phyloP scores from a whole-genome alignment of 2,113 vertebrate genomes.

The Myotis brandtii region DNA sequence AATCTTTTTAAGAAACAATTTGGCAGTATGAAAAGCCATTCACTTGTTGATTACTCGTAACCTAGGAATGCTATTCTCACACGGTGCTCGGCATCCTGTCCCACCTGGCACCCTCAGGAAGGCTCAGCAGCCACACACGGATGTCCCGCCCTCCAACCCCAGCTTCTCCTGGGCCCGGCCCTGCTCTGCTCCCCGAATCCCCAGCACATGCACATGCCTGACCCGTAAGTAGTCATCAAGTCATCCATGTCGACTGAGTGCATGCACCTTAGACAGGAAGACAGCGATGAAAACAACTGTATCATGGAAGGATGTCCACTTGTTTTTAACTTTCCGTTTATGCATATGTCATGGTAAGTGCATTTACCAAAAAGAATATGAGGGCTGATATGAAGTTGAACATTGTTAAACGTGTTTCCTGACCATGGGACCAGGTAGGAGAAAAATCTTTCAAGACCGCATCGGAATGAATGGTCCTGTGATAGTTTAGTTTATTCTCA shows the following conservation, averaged over 20 bases:
- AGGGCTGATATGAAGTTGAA: neutral
- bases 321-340: neutral
- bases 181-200: neutral
- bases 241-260: neutral
- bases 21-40: conserved; percentile 28
- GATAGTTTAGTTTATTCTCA: neutral
- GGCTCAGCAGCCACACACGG: accelerated
- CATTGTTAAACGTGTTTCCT: neutral
- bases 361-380: neutral
- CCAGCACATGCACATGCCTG: neutral
- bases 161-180: neutral
- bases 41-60: neutral
- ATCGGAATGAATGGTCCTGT: neutral
- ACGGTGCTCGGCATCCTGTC: neutral
- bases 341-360: neutral
- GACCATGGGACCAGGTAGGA: neutral
- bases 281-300: neutral
- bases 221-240: accelerated
- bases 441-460: neutral
- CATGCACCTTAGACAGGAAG: neutral
- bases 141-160: neutral
- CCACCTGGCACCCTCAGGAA: neutral
- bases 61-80: neutral
- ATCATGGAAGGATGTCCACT: neutral
- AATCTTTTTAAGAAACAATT: conserved; percentile 38